Base-by-base conservation (phyloP, 2,888 invertebrate genomes). In the Hipparchia semele region DNA sequence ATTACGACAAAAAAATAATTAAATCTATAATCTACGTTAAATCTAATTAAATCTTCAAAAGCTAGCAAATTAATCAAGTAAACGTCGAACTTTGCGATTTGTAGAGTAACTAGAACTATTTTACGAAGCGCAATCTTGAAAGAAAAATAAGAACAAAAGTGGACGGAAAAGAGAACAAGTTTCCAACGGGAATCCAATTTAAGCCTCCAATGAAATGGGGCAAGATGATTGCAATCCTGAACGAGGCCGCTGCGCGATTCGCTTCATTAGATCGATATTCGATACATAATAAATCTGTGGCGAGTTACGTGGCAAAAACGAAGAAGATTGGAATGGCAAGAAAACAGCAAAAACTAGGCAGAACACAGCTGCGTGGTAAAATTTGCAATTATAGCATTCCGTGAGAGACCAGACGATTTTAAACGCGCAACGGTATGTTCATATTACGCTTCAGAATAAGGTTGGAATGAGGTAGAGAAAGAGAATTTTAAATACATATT, bases 141-240 rank as follows among this genome's bases (percentile, higher is more conserved):
- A 1, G 46, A 46, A 46, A 62, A 62, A 62, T 62, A 13, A 46
- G 62, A 13, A 62, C 46, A 62, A 13, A 70, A 62, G 10, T 54
- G 13, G 54, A 56, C 49, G 54, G 12, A 46, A 51, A 65, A 51
- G 33, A n/a, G 23, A 65, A 33, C 23, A 33, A 51, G 51, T 53
- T 53, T 65, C 23, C 51, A 54, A 61, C 64, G 23, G 61, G 71
- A 68, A 64, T 71, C 64, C 71, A 68, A 73, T 68, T 73, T 64
- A 53, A 45, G 33, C 53, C 33, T 58, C 67, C 13, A 58, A 59
- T 71, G 59, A 64, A 73, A 68, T 64, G 60, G 65, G 66, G 66
- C 66, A 66, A 69, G 68, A n/a, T 61, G 71, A 68, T 69, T 61
- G 68, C 56, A 54, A 66, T 66, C 56, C 60, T 61, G 56, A 67